Conservation (phyloP, 2,113 vertebrate genomes). For the Cyrtonyx montezumae region DNA sequence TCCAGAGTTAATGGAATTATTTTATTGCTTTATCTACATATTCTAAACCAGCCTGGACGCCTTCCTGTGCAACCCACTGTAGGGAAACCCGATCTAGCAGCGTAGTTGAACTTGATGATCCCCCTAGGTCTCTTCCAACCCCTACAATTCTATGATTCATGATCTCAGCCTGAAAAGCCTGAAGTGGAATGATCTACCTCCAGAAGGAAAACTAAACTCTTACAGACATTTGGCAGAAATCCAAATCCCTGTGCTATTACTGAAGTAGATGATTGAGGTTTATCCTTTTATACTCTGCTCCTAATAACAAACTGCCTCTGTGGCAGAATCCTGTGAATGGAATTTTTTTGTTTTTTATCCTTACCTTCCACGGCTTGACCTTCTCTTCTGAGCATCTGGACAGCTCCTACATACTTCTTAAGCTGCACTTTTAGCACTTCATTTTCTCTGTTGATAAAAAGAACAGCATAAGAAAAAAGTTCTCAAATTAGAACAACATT, state of each 20-base stretch:
- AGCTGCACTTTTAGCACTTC: constrained; percentile 98
- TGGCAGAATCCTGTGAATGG: not conserved
- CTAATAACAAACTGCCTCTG: not conserved
- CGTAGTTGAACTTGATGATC: too few species aligned
- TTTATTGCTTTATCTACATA: not conserved
- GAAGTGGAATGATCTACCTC: not conserved
- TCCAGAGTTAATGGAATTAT: not conserved
- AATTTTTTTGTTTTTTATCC: not conserved
- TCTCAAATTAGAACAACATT: not conserved
- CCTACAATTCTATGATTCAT: too few species aligned
- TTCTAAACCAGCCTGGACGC: too few species aligned
- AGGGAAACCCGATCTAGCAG: too few species aligned
- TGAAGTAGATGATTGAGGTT: not conserved
- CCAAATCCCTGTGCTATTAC: not conserved
- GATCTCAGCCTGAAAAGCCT: not conserved
- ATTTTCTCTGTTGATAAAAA: constrained; percentile 87
- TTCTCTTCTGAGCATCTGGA: constrained; percentile 99
- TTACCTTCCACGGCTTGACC: constrained; percentile 90
- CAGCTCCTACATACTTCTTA: constrained; percentile 98
- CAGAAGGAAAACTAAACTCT: not conserved
- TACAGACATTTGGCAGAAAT: not conserved
- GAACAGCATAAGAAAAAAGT: constrained; percentile 23
- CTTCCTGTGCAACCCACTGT: too few species aligned
- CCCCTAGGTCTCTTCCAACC: too few species aligned
- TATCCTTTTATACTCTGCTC: not conserved